Base-by-base conservation (phyloP, 2,888 invertebrate species). In the Leistus spinibarbis region DNA sequence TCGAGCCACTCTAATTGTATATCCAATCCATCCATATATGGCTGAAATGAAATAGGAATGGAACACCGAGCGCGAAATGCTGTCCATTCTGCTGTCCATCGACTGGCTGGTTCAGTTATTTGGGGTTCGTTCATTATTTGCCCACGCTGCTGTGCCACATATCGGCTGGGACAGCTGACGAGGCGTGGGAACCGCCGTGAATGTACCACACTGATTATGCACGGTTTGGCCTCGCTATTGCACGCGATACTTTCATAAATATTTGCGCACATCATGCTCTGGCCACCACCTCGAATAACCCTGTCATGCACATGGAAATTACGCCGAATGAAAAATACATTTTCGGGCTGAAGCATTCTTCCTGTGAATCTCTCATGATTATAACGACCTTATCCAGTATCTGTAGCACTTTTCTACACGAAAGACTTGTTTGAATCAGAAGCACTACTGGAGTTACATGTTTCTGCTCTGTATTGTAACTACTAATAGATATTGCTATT, bases 81-180 rank as follows among this genome's bases (percentile, higher is more conserved):
- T 57, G 19, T 57, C 57, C 19, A 60, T 20, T 22, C 13, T 20
- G 13, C 22, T 22, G 60, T 10, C 17, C 60, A 22, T 60, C 19
- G 10, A 60, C 13, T 19, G 60, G 60, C 13, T 19, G 16, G 17
- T 60, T 60, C 17, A 17, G n/a, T 40, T 40, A 40, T 40, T 40
- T 13, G 40, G 40, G 7, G 10, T 10, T 1, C 10, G 40, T 40
- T 40, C 13, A 13, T 40, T 40, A 40, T 40, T 40, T 40, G 40
- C 40, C 3, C 40, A 40, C 7, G 40, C 40, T 24, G 40, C 24
- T 64, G n/a, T 23, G 22, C 0, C n/a, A 67, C 69, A 23, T 69
- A 69, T 69, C 69, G 17, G 24, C 9, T 4, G 22, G 13, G 19
- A 56, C 69, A 69, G 57, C 69, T 69, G 69, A 69, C 69, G 56